Evolutionary conservation across 2,888 invertebrate genomes (phyloP).

Genomic region (Encarsia formosa): DNA sequence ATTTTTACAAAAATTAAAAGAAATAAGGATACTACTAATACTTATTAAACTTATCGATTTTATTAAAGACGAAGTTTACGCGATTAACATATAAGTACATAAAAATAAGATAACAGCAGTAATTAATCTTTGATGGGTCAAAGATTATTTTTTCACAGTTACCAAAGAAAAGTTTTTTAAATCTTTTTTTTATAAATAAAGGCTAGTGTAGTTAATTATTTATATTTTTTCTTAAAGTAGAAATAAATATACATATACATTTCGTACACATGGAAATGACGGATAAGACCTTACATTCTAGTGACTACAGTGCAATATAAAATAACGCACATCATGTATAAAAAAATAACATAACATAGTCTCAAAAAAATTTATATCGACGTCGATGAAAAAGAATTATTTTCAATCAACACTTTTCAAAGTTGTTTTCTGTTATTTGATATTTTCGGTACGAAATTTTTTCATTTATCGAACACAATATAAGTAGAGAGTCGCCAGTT

Average conservation of each 20-base stretch:
- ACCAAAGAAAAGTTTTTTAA: too few species aligned
- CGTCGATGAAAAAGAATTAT: conserved; percentile 6
- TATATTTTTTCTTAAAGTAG: too few species aligned
- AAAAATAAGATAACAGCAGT: too few species aligned
- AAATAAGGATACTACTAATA: too few species aligned
- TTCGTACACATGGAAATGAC: conserved; percentile 21
- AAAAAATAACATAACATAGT: conserved; percentile 24
- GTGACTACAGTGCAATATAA: conserved; percentile 24
- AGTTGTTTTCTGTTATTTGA: background rate
- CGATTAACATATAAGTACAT: too few species aligned
- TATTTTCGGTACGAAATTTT: background rate
- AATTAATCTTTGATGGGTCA: too few species aligned
- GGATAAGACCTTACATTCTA: conserved; percentile 20
- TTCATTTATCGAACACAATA: conserved; percentile 9
- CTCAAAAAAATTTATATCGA: conserved; percentile 11
- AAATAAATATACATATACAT: conserved; percentile 7
- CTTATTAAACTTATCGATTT: too few species aligned
- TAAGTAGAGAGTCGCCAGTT: conserved; percentile 14
- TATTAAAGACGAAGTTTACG: too few species aligned
- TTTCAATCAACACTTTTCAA: conserved; percentile 5
- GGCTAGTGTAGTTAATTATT: too few species aligned
- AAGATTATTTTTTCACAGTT: too few species aligned
- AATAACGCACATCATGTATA: conserved; percentile 17
- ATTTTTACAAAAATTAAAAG: too few species aligned
- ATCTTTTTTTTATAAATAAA: too few species aligned